Base-by-base conservation (phyloP, 2,113 vertebrate genomes). In the Syrmaticus mikado region DNA sequence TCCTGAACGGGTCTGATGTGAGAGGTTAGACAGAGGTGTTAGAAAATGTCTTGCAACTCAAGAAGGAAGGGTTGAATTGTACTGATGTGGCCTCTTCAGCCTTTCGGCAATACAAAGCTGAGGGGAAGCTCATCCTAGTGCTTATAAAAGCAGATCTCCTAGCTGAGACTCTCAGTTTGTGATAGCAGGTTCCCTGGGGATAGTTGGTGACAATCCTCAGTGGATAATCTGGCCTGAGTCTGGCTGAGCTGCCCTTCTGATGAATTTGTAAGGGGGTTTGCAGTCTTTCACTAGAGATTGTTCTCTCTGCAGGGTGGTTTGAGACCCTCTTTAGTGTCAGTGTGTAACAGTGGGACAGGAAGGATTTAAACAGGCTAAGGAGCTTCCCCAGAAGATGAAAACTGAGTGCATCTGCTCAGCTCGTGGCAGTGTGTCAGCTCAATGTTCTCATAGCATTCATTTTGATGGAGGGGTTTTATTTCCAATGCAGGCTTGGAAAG, bases 81-180 rank as follows among this genome's bases (percentile, higher is more conserved):
- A 48, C 1, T 0, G 2, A 38, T 15, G 60, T 61, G 64, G 27
- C 40, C 48, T 84, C 66, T 75, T 83, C 19, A 82, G 57, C 48
- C 27, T 66, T 85, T 73, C 40, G 17, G 36, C n/a, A 34, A 16
- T 76, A 58, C 1, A 16, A 68, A 82, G 85, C 89, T 85, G 77
- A 77, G 74, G 76, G 88, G 77, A 57, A 77, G 82, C 85, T 94
- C 76, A 81, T 78, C 72, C 61, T 80, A 85, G 41, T 52, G 38
- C 57, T 90, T 61, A 73, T 90, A 40, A 90, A 77, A 78, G 52
- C 82, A 60, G n/a, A 6, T 58, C 24, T 94, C 71, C 27, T 84
- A 34, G 48, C 50, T 65, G 0, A 84, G 78, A 41, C 1, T 1
- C 45, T 71, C 1, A 0, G 34, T 60, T 73, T 71, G 60, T 86